These are phyloP conservation scores for Bombus turneri DNA, from an alignment of 1,140 invertebrate genomes.

Conservation along the genomic window DNA sequence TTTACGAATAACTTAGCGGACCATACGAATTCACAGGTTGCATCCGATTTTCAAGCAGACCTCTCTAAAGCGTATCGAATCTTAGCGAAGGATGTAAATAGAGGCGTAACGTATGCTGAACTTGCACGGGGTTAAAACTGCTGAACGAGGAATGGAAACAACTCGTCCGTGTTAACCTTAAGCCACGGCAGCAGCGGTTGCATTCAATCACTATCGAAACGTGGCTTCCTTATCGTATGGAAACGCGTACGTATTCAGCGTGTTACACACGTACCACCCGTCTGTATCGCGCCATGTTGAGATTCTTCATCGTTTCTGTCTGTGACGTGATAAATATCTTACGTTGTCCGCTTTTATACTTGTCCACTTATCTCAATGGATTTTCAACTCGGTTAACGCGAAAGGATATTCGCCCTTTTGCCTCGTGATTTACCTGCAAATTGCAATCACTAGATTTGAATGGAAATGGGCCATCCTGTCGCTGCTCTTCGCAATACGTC, in stretches of 20 bases:
- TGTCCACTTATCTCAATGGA: conserved; percentile 21
- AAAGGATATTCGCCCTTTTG: conserved; percentile 1
- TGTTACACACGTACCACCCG: conserved; percentile 2
- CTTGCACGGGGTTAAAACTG: background rate
- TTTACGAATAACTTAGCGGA: background rate
- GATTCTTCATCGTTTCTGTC: conserved; percentile 54
- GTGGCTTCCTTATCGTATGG: conserved; percentile 56
- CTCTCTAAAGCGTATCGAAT: conserved; percentile 69
- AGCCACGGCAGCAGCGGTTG: conserved; percentile 25
- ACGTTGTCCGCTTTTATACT: background rate
- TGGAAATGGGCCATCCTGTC: too few species aligned
- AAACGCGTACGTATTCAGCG: conserved; percentile 34
- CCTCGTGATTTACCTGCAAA: conserved; percentile 2
- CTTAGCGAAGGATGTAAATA: conserved; percentile 73
- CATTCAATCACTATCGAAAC: conserved; percentile 65
- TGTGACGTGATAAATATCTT: conserved; percentile 20
- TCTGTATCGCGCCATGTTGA: conserved; percentile 44
- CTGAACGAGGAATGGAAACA: background rate
- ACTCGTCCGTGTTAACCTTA: conserved; percentile 18
- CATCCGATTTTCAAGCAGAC: conserved; percentile 56
- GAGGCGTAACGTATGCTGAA: background rate
- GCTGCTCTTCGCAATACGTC: background rate
- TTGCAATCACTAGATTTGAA: background rate
- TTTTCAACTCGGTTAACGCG: conserved; percentile 33
- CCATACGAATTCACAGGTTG: conserved; percentile 15